Base-by-base conservation (phyloP, 2,888 invertebrate genomes). In the Ichneumoninae sp. region DNA sequence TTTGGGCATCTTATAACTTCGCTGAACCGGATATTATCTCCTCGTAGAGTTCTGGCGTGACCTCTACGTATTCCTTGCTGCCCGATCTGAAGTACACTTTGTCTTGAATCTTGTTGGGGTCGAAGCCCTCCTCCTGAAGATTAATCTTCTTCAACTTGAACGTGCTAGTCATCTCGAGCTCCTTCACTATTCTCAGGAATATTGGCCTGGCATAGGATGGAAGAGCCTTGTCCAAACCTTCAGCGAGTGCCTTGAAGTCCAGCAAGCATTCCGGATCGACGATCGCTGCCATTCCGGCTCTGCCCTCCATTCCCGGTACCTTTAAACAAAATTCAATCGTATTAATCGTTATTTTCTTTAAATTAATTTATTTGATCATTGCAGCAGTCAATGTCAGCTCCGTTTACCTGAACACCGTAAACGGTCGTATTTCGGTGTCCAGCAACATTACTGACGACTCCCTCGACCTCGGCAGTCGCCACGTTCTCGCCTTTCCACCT, bases 401-500 rank as follows among this genome's bases (percentile, higher is more conserved):
- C 33, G 77, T 22, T 80, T 82, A 98, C 96, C 95, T 97, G 96
- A 13, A 99, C 99, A 22, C 99, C 99, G 91, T 98, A 99, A 16
- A 98, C 98, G 8, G 97, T 97, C 8, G 97, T 97, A 93, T 99
- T 98, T 90, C 97, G 96, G 89, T 98, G 96, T 70, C 91, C 91
- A n/a, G 90, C 90, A 3, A 95, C 93, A 82, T 95, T 95, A 87
- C 95, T 95, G 69, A 96, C 94, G 16, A 95, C 94, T 22, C 95
- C 95, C 91, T 96, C 96, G 0, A 96, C 96, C 92, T 96, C 96
- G 6, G 95, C 94, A 0, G 96, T 96, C 5, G 96, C 95, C 1
- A 96, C 96, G 90, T 96, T 96, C 92, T 96, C 96, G n/a, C 96
- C 96, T 88, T 95, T 95, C 95, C 95, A 96, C 78, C 94, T 92